These are phyloP conservation scores for Gymnocheta viridis DNA, from an alignment of 2,888 invertebrate genomes.

Conservation along the genomic window DNA sequence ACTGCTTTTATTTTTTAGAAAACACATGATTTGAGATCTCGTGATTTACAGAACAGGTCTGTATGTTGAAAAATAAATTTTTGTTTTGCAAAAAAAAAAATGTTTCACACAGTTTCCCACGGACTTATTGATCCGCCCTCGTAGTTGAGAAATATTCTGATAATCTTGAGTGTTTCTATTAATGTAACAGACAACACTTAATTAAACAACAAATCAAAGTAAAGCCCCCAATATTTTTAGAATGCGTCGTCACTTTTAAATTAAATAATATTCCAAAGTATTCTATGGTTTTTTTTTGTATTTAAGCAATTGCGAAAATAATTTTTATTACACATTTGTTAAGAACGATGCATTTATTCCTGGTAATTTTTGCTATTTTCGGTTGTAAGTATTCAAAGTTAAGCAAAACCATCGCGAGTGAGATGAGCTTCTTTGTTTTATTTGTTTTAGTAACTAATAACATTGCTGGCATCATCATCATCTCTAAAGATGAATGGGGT, in stretches of 20 bases:
- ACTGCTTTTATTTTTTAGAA: too few relatives aligned
- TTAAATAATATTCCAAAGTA: neutral
- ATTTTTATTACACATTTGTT: conserved; percentile 1
- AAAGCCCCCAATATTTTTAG: neutral
- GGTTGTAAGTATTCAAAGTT: neutral
- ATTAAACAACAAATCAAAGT: neutral
- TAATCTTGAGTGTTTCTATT: neutral
- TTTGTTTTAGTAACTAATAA: neutral
- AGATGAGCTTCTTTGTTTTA: neutral
- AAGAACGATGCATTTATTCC: neutral
- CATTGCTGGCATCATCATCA: conserved; percentile 72
- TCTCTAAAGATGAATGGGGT: conserved; percentile 76
- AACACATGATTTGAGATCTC: too few relatives aligned
- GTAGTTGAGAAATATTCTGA: neutral
- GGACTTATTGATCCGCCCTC: too few relatives aligned
- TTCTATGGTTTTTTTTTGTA: neutral
- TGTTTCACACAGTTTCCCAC: too few relatives aligned
- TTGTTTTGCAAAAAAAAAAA: too few relatives aligned
- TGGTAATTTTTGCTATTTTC: neutral
- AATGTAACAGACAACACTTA: neutral
- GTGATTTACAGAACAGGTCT: too few relatives aligned
- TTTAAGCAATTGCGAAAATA: neutral
- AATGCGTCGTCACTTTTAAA: neutral
- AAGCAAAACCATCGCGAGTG: neutral
- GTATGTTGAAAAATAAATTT: too few relatives aligned